A percentile compares a stretch with the other conserved stretches of the same genome.
Evolutionary conservation across 2,113 vertebrate species (phyloP).

Genomic region (Pipra filicauda): DNA sequence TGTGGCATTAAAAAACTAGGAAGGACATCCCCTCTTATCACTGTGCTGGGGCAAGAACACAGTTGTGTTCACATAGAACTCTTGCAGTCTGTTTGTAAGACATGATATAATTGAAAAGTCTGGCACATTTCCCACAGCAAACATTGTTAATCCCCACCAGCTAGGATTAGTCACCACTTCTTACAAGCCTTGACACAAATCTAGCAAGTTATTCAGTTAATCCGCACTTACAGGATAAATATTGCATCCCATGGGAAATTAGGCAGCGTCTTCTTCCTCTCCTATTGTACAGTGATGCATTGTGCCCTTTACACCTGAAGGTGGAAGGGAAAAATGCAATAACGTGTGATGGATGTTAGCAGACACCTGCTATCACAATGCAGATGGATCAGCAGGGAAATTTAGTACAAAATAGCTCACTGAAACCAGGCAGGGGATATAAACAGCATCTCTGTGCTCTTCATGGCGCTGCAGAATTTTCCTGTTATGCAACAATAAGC

Average conservation of each 20-base stretch:
- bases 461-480: neutral
- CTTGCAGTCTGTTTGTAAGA: conserved; percentile 17
- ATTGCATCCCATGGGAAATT: conserved; percentile 61
- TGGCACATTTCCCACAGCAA: conserved; percentile 61
- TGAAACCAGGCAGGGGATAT: neutral
- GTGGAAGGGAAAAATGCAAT: neutral
- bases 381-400: conserved; percentile 29
- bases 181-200: conserved; percentile 68
- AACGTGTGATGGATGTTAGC: conserved; percentile 16
- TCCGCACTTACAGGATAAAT: conserved; percentile 52
- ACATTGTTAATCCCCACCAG: conserved; percentile 64
- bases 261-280: neutral
- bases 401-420: neutral
- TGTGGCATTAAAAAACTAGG: neutral
- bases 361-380: neutral
- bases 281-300: neutral
- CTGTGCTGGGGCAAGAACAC: neutral
- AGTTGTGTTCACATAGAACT: neutral
- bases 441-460: neutral
- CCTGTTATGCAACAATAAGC: neutral
- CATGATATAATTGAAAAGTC: conserved; percentile 58
- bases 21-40: neutral
- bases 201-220: conserved; percentile 65
- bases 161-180: conserved; percentile 65
- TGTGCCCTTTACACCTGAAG: conserved; percentile 1